Conservation (phyloP, 2,797 vertebrate species). For the Graptemys geographica region DNA sequence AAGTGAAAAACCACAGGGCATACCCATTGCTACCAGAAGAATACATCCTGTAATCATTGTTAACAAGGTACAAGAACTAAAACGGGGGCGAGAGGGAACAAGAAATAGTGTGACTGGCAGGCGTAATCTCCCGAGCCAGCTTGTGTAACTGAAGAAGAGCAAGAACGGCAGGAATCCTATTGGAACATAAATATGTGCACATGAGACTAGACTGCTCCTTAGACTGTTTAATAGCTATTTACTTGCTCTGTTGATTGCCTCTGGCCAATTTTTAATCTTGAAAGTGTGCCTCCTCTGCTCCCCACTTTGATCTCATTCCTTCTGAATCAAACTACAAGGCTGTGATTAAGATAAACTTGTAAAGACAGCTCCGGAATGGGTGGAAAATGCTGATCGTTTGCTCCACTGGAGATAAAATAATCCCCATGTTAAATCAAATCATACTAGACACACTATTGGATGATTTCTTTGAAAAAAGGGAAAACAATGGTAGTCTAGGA, state of each 20-base stretch:
- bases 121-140: neutral
- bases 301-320: conserved; percentile 64
- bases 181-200: rapidly evolving
- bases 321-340: conserved; percentile 66
- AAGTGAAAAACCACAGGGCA: neutral
- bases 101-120: neutral
- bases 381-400: conserved; percentile 66
- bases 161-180: neutral
- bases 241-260: conserved; percentile 58
- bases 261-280: conserved; percentile 60
- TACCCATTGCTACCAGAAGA: neutral
- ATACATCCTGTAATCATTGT: neutral
- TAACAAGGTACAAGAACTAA: conserved; percentile 3
- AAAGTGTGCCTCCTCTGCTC: conserved; percentile 41
- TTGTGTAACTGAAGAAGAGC: neutral
- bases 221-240: conserved; percentile 60
- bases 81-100: neutral
- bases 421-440: conserved; percentile 50
- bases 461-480: conserved; percentile 34
- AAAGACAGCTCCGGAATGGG: conserved; percentile 59
- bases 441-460: neutral
- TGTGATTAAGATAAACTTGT: conserved; percentile 74
- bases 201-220: neutral
- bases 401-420: conserved; percentile 61
- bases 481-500: conserved; percentile 34